Evolutionary conservation across 2,113 vertebrate species (phyloP), one percentile per base, ranked within the genome.

Genomic region (Scomber japonicus): DNA sequence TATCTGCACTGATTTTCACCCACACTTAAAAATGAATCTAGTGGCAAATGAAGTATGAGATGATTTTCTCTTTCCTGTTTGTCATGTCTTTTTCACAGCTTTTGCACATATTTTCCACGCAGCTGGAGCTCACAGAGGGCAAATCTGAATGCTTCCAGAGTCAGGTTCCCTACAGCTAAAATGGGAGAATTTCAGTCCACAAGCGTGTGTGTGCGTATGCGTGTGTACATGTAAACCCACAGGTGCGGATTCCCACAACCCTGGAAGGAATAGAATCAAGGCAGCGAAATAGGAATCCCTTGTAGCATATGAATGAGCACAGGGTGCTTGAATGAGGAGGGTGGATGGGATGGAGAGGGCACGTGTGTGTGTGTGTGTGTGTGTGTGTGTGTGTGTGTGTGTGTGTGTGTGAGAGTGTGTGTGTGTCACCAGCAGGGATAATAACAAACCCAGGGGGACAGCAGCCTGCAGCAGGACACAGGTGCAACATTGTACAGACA

Each of bases 241-340:
- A 90, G 91, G 88, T 91, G 91, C 80, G 16, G 68, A 2, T 67
- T 78, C 60, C 64, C 71, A 70, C 81, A 79, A 86, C 62, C 50
- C 78, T 45, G 71, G 85, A 90, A 88, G 80, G 83, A 88, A 82
- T 71, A 76, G 68, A 80, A 88, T 80, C 72, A 53, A 83, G 71
- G 78, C 81, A 80, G 87, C 81, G 75, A 89, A 90, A 75, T 75
- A 81, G 70, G 76, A 82, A 64, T 84, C 82, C 49, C 78, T 57
- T 5, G 69, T 59, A 71, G 84, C 82, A 86, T 90, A 81, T 77
- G 51, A 91, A 93, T 91, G 85, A 93, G 89, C 59, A 50, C 9
- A 65, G 62, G 59, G 59, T 21, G 74, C 71, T 65, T 45, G 71
- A 70, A 83, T 71, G 73, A 82, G 67, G 31, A 59, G 75, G 53